Base-by-base conservation (phyloP, 2,797 vertebrate genomes). In the Botia almorhae region DNA sequence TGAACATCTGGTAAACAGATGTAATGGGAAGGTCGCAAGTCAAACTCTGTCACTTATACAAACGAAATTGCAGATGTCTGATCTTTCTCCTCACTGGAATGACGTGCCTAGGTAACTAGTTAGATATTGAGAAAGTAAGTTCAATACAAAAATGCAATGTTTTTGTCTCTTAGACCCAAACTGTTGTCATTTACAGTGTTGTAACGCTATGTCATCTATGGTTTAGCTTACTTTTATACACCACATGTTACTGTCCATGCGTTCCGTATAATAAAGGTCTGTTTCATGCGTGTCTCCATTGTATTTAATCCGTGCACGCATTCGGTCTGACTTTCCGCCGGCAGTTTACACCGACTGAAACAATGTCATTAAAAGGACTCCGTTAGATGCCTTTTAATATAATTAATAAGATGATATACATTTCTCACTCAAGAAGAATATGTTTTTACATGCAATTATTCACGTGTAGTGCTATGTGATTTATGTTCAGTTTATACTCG, bases 361-460 rank as follows among this genome's bases (percentile, higher is more conserved):
- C 61, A 64, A 21, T 48, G 43, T 70, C 68, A 84, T 79, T 63
- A 81, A 77, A 83, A 82, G 84, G 80, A 65, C 78, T 78, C 73
- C 74, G 73, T 48, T 53, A 61, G 53, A 33, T 72, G 67, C 58
- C 43, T 81, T 83, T 76, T 83, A 70, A 81, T 76, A 63, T 39
- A 79, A 74, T 78, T 23, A 79, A 74, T 78, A 48, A 75, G 75
- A 83, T 79, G 48, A 14, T 72, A 78, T 76, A 78, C 82, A 87
- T 86, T 67, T 78, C 16, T 7, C 64, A 19, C 81, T 67, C 74
- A 61, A 65, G 71, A 58, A 16, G 53, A 71, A 61, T 33, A 64
- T 29, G 21, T 61, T 69, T 19, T 46, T 53, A n/a, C 72, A 65
- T 21, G 23, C 23, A 26, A 51, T 85, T 82, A 78, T 78, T 76